Conservation (phyloP, 2,113 vertebrate genomes). For the Naja naja region DNA sequence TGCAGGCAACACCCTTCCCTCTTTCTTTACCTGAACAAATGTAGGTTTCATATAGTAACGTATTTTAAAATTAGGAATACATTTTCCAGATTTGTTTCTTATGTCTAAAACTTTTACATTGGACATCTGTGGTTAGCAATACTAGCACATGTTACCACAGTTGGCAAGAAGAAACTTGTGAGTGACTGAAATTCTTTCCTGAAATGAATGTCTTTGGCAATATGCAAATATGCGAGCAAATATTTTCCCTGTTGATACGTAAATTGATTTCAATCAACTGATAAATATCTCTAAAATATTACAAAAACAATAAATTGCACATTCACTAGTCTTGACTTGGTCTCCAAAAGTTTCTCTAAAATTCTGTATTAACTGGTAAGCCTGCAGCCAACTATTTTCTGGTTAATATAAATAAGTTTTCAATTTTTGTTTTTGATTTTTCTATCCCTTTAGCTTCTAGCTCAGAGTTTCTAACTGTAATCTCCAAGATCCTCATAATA, state of each 20-base stretch:
- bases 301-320: constrained; percentile 5
- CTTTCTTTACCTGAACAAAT: neutral
- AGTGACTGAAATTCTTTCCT: constrained; percentile 2
- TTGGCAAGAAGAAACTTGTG: constrained; percentile 13
- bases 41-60: neutral
- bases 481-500: neutral
- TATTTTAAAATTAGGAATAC: neutral
- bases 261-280: constrained; percentile 12
- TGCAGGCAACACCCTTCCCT: neutral
- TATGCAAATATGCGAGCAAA: constrained; percentile 17
- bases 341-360: neutral
- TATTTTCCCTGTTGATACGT: neutral
- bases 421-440: neutral
- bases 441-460: neutral
- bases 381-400: neutral
- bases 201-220: neutral
- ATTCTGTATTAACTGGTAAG: neutral
- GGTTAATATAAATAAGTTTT: neutral
- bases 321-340: constrained; percentile 11
- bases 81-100: neutral
- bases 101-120: neutral
- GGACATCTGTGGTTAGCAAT: neutral
- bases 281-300: constrained; percentile 12
- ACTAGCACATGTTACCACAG: neutral
- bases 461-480: neutral